Evolutionary conservation across 2,797 vertebrate species (phyloP), one percentile per base, ranked within the genome.

Genomic region (Anisognathus igniventris): DNA sequence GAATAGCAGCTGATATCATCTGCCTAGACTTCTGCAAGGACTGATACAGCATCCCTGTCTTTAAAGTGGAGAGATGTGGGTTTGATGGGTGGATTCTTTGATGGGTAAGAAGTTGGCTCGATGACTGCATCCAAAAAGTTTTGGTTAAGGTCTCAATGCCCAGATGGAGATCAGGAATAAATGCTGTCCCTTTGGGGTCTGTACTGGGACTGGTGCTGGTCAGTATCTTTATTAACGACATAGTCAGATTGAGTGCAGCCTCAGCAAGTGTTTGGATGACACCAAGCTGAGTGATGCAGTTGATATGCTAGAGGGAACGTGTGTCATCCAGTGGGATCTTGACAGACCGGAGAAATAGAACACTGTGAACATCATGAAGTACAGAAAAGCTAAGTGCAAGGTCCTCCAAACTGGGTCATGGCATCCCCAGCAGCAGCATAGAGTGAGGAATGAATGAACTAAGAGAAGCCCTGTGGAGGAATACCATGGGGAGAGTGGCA

Each of bases 71-170:
- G 35, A 78, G 15, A 10, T 44, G 19, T 44, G 58, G n/a, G 7
- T 65, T 71, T 78, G 19, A 57, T 50, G 37, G 8, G 19, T 42
- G 23, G 35, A n/a, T 44, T n/a, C 30, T 71, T 71, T 28, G 10
- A 28, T n/a, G 13, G 16, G 1, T 44, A 37, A 44, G 19, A 35
- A 37, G 20, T 12, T 28, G 42, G 27, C 27, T 71, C 1, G 0
- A n/a, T 42, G 42, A 22, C 22, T 71, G 31, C 18, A 35, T 42
- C 15, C 42, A 50, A 42, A 40, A 30, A 4, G 12, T n/a, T 79
- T 72, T 1, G 1, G 10, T 44, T 72, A 44, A 37, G 10, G 7
- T 44, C 44, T 50, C 84, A 42, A 7, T 57, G 16, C n/a, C 16
- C 28, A 87, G 14, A 50, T 11, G 16, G 23, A 57, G n/a, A 37